Percentiles rank a stretch among this genome's conserved stretches.
These are phyloP conservation scores for Pogonomyrmex barbatus DNA, from an alignment of 1,140 invertebrate species.

Conservation along the genomic window DNA sequence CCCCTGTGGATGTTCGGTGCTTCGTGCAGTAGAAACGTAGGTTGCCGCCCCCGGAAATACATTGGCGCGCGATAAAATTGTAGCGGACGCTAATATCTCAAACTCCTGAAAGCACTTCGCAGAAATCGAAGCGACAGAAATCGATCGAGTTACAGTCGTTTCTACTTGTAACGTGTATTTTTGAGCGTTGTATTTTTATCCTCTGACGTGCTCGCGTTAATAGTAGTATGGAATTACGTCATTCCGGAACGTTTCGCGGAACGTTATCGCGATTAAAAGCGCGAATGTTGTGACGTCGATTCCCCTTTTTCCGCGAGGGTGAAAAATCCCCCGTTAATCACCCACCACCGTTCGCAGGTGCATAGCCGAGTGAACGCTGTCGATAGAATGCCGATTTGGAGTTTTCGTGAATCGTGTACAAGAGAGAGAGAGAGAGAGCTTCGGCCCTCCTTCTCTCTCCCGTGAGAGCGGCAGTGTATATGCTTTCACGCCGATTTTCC, in stretches of 20 bases:
- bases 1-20: neutral
- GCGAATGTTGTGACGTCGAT: neutral
- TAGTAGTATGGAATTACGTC: neutral
- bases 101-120: constrained; percentile 2
- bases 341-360: constrained; percentile 20
- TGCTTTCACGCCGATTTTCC: constrained; percentile 64
- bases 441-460: too few relatives aligned
- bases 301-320: neutral
- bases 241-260: neutral
- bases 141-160: neutral
- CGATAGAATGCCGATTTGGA: constrained; percentile 47
- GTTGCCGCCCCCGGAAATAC: neutral
- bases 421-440: constrained; percentile 6
- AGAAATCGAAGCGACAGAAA: neutral
- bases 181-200: neutral
- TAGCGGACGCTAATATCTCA: neutral
- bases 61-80: constrained; percentile 9
- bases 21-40: too few relatives aligned
- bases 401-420: neutral
- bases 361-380: neutral
- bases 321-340: constrained; percentile 30
- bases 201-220: neutral
- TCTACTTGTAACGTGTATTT: neutral
- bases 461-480: neutral
- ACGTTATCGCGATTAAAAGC: neutral